phyloP scores from a whole-genome alignment of 2,797 vertebrate species.

The Melanotaenia parkinsoni region DNA sequence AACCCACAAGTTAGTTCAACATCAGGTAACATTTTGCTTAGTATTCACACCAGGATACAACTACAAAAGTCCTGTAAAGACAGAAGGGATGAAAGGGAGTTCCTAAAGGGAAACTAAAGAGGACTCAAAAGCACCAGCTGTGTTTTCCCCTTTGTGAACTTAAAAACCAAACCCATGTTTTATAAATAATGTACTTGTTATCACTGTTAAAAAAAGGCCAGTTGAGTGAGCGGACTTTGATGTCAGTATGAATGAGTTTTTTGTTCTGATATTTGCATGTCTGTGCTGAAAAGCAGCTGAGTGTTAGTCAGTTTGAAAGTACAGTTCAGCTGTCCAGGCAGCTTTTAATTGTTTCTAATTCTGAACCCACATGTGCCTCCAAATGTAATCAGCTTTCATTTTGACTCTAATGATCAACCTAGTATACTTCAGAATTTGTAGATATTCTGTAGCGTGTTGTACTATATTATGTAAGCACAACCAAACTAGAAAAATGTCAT shows the following conservation, averaged over 20 bases:
- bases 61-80: neutral
- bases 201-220: neutral
- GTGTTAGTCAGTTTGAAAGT: constrained; percentile 10
- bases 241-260: neutral
- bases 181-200: neutral
- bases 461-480: neutral
- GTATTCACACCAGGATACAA: constrained; percentile 1
- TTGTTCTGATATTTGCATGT: constrained; percentile 24
- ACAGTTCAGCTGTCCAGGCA: constrained; percentile 17
- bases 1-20: neutral
- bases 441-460: neutral
- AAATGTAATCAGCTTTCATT: neutral
- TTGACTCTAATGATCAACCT: neutral
- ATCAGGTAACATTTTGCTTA: neutral
- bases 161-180: neutral
- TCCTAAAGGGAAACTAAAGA: constrained; percentile 31
- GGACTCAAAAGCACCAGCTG: neutral
- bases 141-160: neutral
- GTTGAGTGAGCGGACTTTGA: neutral
- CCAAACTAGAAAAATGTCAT: neutral
- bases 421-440: neutral
- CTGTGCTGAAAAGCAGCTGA: neutral
- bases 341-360: constrained; percentile 15
- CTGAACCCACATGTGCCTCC: constrained; percentile 17
- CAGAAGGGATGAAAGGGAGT: constrained; percentile 47